phyloP scores from a whole-genome alignment of 2,888 invertebrate species.

The Celastrina argiolus region DNA sequence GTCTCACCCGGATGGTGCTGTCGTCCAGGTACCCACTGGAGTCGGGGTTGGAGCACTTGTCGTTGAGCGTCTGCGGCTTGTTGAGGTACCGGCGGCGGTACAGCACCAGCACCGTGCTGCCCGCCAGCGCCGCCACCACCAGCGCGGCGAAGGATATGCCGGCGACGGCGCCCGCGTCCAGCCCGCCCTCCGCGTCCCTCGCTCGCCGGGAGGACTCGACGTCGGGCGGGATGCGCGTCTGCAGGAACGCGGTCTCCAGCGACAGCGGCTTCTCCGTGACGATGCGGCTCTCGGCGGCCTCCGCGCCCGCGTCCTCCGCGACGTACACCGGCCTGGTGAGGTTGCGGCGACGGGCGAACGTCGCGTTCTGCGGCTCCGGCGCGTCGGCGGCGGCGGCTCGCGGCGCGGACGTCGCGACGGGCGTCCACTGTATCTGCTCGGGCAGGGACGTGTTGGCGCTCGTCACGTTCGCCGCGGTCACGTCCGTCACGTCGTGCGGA shows the following conservation, averaged over 20 bases:
- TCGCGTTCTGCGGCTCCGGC: slow-evolving; percentile 49
- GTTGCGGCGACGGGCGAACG: slow-evolving; percentile 54
- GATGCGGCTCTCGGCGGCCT: slow-evolving; percentile 59
- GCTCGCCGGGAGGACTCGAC: slow-evolving; percentile 63
- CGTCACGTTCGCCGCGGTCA: slow-evolving; percentile 43
- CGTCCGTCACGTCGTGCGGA: slow-evolving; percentile 37
- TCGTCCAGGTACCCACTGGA: slow-evolving; percentile 92
- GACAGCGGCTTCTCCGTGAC: slow-evolving; percentile 69
- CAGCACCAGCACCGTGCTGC: slow-evolving; percentile 81
- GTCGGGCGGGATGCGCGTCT: slow-evolving; percentile 63
- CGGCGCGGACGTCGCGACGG: slow-evolving; percentile 45
- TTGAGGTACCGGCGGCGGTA: slow-evolving; percentile 86
- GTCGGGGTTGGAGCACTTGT: slow-evolving; percentile 90
- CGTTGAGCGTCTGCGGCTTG: slow-evolving; percentile 89
- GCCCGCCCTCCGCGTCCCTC: slow-evolving; percentile 52
- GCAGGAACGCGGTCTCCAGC: slow-evolving; percentile 62
- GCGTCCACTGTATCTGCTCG: slow-evolving; percentile 44
- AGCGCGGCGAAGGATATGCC: slow-evolving; percentile 84
- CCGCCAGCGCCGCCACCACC: slow-evolving; percentile 80
- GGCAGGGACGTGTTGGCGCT: slow-evolving; percentile 26
- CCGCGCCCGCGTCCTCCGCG: slow-evolving; percentile 52
- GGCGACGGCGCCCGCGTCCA: slow-evolving; percentile 81
- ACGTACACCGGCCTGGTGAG: slow-evolving; percentile 57
- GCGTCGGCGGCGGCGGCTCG: slow-evolving; percentile 45
- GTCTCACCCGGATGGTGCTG: slow-evolving; percentile 87